Evolutionary conservation across 1,140 invertebrate species (phyloP), one percentile per base, ranked within the genome.

Genomic region (Trichoplusia ni): DNA sequence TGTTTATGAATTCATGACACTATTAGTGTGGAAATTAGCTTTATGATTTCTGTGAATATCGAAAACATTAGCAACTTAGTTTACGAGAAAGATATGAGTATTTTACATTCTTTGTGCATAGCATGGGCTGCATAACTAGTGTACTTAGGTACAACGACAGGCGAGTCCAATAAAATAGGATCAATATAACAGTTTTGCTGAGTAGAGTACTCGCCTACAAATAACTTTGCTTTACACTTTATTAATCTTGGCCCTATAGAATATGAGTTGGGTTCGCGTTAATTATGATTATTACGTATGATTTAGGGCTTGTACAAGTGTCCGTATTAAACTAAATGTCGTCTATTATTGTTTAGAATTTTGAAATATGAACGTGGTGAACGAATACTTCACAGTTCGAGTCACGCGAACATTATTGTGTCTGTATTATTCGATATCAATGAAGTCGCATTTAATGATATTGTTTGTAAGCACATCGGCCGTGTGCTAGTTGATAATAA

Each of bases 21-120:
- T 80, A 72, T 82, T 79, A 72, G 67, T 69, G 64, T 71, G 49
- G 69, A 74, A 82, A 76, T 81, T 77, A 79, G 75, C 33, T 81
- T 79, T 78, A 83, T 64, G 71, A 77, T 81, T 76, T 73, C 66
- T 77, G 63, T 70, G 69, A 74, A 81, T 81, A 76, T 80, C 68
- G 60, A 70, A 56, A 69, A 71, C 67, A 73, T 79, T 76, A 69
- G 64, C 60, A 64, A 66, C 54, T 68, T 72, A 73, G 65, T 79
- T 81, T 80, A 80, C 60, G 77, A 69, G 68, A 71, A 71, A 71
- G 62, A 72, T 75, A 75, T 73, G 74, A 77, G 46, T 64, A 33
- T 64, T 72, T 71, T 42, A 35, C 33, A 58, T 47, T 63, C 40
- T 60, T 60, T 60, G 56, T 47, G 19, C 25, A 37, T 18, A 37